Base-by-base conservation (phyloP, 2,888 invertebrate genomes). In the Caenorhabditis zanzibari region DNA sequence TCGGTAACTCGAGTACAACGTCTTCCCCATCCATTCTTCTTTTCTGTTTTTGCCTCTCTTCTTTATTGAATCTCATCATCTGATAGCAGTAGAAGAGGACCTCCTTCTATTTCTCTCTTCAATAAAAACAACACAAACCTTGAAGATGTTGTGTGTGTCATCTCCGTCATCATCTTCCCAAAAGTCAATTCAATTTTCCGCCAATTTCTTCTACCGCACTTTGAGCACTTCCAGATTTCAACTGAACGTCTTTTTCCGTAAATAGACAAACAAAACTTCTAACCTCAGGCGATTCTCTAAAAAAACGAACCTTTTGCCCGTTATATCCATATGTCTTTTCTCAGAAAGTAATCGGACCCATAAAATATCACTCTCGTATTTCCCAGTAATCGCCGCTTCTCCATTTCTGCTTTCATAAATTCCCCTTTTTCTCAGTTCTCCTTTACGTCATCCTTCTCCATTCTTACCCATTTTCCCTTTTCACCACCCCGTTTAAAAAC, bases 21-120 rank as follows among this genome's bases (percentile, higher is more conserved):
- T 52, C 68, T 44, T 35, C 61, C 63, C 26, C 58, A 35, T 35
- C 22, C 28, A 32, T 16, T 24, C 32, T 14, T 38, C 49, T 63
- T 32, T 64, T 66, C 56, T 58, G 73, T 63, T 56, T 26, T 74
- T 52, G 52, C 38, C 64, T 47, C 63, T 66, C 28, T 75, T 44
- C 64, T 58, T 77, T 77, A 77, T 77, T 77, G 71, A 79, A 79
- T 79, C 77, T 63, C 69, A 61, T 77, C 77, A 71, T 77, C 63
- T 61, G 77, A 77, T 77, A 77, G 77, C 73, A 68, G 59, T 26
- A 19, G 32, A 24, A 58, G 54, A 44, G 77, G 69, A 69, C 69
- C 77, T 59, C 61, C 75, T 58, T 64, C 59, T 49, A 12, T 63
- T 52, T 52, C 32, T 54, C 38, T 47, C 22, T 10, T 32, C n/a